phyloP scores from a whole-genome alignment of 2,113 vertebrate species.

The Balaeniceps rex region DNA sequence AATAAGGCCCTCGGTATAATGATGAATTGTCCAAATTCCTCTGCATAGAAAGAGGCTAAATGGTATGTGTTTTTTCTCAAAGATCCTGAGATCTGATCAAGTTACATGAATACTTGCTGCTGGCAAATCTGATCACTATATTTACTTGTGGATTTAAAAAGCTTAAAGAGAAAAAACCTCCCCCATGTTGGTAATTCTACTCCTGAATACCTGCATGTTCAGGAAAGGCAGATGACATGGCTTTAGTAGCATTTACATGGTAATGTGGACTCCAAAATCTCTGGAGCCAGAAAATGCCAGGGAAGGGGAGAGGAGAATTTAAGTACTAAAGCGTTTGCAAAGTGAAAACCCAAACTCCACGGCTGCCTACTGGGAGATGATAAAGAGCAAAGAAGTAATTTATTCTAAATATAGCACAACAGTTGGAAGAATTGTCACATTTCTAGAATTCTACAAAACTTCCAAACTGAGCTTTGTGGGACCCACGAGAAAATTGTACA shows the following conservation, averaged over 20 bases:
- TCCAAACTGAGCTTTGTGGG: not conserved
- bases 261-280: not conserved
- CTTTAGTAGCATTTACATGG: not conserved
- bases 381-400: not conserved
- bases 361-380: not conserved
- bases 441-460: not conserved
- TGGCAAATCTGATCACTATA: not conserved
- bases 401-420: not conserved
- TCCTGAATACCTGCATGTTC: not conserved
- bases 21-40: slow-evolving; percentile 55
- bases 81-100: slow-evolving; percentile 20
- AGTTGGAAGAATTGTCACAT: not conserved
- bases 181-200: not conserved
- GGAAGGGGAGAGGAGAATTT: not conserved
- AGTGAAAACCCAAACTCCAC: not conserved
- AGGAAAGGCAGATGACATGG: not conserved
- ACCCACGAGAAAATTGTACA: not conserved
- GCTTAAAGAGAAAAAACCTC: not conserved
- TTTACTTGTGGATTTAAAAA: not conserved
- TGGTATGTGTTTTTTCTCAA: slow-evolving; percentile 2
- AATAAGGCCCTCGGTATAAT: slow-evolving; percentile 27
- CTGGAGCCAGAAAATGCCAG: not conserved
- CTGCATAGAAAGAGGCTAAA: not conserved
- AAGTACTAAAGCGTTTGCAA: not conserved
- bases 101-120: slow-evolving; percentile 1